Conservation (phyloP, 2,888 invertebrate genomes). For the Epicampocera succincta region DNA sequence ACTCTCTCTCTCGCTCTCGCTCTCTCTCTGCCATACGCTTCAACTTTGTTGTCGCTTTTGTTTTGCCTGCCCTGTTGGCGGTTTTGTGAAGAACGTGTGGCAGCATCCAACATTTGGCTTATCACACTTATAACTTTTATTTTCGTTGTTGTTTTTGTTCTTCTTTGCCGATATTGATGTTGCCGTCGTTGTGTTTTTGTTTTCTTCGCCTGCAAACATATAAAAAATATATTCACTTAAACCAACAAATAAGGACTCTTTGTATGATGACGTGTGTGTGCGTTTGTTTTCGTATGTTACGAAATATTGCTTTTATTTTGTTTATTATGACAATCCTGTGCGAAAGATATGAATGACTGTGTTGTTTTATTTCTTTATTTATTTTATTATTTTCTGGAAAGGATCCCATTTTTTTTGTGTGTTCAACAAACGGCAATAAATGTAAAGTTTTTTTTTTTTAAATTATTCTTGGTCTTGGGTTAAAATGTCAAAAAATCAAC, state of each 20-base stretch:
- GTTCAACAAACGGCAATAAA: background rate
- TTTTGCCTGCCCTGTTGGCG: no score
- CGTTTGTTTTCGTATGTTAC: background rate
- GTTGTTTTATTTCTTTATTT: slow-evolving; percentile 36
- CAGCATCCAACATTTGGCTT: slow-evolving; percentile 45
- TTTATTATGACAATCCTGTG: slow-evolving; percentile 53
- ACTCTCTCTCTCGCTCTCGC: background rate
- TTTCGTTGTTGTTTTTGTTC: slow-evolving; percentile 12
- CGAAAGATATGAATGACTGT: slow-evolving; percentile 50
- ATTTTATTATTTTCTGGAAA: background rate
- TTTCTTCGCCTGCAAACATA: background rate
- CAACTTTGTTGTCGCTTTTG: no score
- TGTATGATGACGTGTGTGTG: slow-evolving; percentile 8
- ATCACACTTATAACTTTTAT: slow-evolving; percentile 34
- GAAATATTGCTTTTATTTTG: slow-evolving; percentile 31
- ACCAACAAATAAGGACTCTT: background rate
- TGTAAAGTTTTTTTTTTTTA: no score
- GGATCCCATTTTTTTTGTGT: background rate
- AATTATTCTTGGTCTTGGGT: no score
- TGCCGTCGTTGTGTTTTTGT: slow-evolving; percentile 8
- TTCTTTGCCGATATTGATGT: slow-evolving; percentile 27
- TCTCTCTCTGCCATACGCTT: background rate
- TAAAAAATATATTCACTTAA: slow-evolving; percentile 2
- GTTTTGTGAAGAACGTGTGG: slow-evolving; percentile 24
- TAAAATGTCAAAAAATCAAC: no score